phyloP scores from a whole-genome alignment of 2,888 invertebrate species.

The Acanthosepion lycidas region DNA sequence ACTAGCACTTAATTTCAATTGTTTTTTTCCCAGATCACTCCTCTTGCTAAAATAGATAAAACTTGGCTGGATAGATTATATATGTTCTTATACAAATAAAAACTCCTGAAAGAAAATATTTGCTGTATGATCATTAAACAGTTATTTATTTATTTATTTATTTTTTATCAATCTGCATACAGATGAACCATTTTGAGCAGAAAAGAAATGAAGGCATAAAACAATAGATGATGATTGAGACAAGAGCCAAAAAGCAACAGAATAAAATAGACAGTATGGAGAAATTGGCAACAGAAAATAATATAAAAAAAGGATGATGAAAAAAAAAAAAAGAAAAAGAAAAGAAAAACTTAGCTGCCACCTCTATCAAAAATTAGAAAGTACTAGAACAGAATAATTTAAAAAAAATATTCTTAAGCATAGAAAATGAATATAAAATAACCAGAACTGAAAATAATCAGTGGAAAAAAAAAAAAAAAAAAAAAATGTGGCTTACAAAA shows the following conservation, averaged over 20 bases:
- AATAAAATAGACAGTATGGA: not conserved
- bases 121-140: not conserved
- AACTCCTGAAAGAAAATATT: not conserved
- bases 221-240: not conserved
- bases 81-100: too few species aligned
- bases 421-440: not conserved
- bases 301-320: too few species aligned
- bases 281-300: not conserved
- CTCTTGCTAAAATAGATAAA: too few species aligned
- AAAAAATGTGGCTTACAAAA: not conserved
- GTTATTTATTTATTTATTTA: not conserved
- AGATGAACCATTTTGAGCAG: not conserved
- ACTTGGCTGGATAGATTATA: too few species aligned
- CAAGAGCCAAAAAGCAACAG: not conserved
- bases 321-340: too few species aligned
- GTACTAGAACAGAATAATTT: not conserved
- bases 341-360: not conserved
- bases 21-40: too few species aligned
- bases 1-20: too few species aligned
- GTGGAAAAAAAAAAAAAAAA: not conserved
- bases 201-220: not conserved
- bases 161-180: not conserved
- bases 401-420: not conserved
- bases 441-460: not conserved
- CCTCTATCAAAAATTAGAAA: not conserved